Evolutionary conservation across 2,797 vertebrate species (phyloP), one percentile per base, ranked within the genome.

Genomic region (Tragopan temminckii): DNA sequence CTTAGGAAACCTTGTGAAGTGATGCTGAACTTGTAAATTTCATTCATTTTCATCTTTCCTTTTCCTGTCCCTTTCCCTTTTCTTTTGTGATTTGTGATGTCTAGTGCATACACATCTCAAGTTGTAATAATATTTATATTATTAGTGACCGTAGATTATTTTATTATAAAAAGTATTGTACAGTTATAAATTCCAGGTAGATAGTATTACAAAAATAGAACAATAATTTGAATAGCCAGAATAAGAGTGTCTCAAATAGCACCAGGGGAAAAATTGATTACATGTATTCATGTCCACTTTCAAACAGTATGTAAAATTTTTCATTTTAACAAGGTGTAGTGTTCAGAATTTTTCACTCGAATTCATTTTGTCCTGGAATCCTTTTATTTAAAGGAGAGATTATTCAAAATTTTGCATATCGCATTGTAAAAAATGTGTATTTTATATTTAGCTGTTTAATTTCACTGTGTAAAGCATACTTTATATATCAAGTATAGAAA

Each of bases 1-100:
- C 33, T 80, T 63, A 45, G 35, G 14, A 87, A 68, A 82, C 29
- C 45, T 90, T 88, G 14, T 70, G 82, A 79, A 71, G 25, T 61
- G 57, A 71, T 62, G 35, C 21, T 82, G 78, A 78, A 69, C n/a
- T 64, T 53, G 18, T 12, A 55, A 24, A n/a, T 53, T 90, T 77
- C 21, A 9, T 59, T 12, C 50, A 24, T 35, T 53, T 90, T 77
- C 16, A 6, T 59, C 21, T 57, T 21, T 57, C 53, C 53, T 57
- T n/a, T 55, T 31, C 31, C 31, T 20, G 18, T 20, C 31, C 53
- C 18, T 55, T 52, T 29, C 6, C 27, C 25, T 50, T 31, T 53
- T 16, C 50, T 31, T 53, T 53, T 31, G 27, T 53, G 52, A 53
- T 31, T 36, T 31, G 36, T 78, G 40, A 57, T 23, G 5, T 46